A percentile compares a stretch with the other conserved stretches of the same genome.
These are phyloP conservation scores for Laterallus jamaicensis DNA, from an alignment of 2,113 vertebrate species.

Conservation along the genomic window DNA sequence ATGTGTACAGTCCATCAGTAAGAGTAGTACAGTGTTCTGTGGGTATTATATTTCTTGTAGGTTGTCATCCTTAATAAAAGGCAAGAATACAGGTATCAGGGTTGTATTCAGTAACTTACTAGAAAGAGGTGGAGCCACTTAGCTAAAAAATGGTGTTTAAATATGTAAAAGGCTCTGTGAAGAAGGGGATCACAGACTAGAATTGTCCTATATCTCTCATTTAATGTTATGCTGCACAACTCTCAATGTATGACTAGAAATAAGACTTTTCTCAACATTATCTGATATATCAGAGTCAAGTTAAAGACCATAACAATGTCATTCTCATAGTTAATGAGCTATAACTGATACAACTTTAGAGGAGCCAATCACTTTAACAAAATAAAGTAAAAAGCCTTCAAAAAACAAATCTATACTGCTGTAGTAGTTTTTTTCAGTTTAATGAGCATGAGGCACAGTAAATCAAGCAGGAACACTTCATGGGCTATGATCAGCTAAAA, in stretches of 20 bases:
- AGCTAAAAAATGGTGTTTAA: not conserved
- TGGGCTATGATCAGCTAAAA: not conserved
- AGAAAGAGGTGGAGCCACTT: not conserved
- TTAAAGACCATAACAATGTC: not conserved
- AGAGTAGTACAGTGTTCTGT: not conserved
- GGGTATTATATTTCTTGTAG: not conserved
- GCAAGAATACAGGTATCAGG: not conserved
- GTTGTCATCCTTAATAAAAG: not conserved
- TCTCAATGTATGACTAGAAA: not conserved
- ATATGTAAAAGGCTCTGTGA: not conserved
- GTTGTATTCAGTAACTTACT: not conserved
- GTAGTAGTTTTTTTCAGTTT: not conserved
- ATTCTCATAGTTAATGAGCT: not conserved
- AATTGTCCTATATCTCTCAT: not conserved
- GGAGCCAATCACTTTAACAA: not conserved
- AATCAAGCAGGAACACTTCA: not conserved
- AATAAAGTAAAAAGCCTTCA: not conserved
- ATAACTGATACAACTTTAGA: not conserved
- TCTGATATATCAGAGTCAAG: not conserved
- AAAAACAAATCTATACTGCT: not conserved
- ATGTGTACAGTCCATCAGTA: not conserved
- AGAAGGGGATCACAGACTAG: not conserved
- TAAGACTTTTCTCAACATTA: not conserved
- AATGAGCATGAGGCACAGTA: not conserved
- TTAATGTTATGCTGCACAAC: not conserved